These are phyloP conservation scores for Brachionus plicatilis DNA, from an alignment of 1,140 invertebrate species.

Conservation along the genomic window DNA sequence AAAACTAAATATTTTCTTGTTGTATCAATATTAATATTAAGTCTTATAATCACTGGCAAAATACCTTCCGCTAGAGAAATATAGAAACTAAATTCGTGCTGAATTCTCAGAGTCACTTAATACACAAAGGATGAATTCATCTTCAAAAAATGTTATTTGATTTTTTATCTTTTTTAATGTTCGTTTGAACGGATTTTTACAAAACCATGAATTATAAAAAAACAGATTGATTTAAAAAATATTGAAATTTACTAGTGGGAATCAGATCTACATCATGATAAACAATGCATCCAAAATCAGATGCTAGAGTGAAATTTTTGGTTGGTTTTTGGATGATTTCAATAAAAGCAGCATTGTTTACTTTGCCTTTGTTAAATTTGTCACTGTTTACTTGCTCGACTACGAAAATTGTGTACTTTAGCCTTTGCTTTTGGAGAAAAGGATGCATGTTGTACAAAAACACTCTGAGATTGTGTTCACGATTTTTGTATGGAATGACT, in stretches of 20 bases:
- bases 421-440: constrained; percentile 74
- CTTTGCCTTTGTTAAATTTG: constrained; percentile 81
- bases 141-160: no score
- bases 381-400: constrained; percentile 69
- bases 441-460: constrained; percentile 82
- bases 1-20: neutral
- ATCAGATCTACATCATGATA: constrained; percentile 89
- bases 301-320: constrained; percentile 1
- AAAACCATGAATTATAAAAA: no score
- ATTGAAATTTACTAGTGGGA: constrained; percentile 66
- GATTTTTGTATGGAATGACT: constrained; percentile 78
- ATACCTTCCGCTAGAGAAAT: no score
- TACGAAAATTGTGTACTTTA: constrained; percentile 82
- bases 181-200: no score
- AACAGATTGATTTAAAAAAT: no score
- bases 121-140: no score
- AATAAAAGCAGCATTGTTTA: constrained; percentile 72
- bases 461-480: constrained; percentile 68
- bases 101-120: no score
- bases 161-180: no score
- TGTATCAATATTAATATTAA: no score
- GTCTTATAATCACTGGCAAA: no score
- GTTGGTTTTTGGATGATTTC: constrained; percentile 63
- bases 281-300: constrained; percentile 73
- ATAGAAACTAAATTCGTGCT: no score